These are phyloP conservation scores for Mycetomoellerius zeteki DNA, from an alignment of 1,140 invertebrate species.

Conservation along the genomic window DNA sequence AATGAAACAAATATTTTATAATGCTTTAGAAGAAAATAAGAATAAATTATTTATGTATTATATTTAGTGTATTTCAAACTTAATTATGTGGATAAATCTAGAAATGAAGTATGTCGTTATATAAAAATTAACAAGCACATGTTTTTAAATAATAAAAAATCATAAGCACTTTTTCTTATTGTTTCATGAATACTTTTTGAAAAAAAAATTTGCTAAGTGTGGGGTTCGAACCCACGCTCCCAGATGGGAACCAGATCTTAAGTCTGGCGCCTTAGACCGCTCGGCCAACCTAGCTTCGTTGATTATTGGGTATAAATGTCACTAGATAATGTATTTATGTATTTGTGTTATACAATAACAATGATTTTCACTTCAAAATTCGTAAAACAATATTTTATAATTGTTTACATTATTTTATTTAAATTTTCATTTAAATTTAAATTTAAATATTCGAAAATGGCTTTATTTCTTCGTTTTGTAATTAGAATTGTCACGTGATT, in stretches of 20 bases:
- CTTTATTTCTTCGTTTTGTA: neutral
- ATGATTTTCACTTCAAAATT: neutral
- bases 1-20: conserved; percentile 4
- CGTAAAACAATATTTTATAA: neutral
- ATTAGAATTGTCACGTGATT: neutral
- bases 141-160: neutral
- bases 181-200: neutral
- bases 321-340: neutral
- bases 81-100: neutral
- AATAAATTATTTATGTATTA: neutral
- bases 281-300: conserved; percentile 86
- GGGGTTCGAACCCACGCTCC: conserved; percentile 89
- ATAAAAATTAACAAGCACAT: neutral
- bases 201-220: conserved; percentile 86
- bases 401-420: neutral
- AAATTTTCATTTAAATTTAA: neutral
- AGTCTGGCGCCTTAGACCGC: conserved; percentile 88
- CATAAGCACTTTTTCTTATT: neutral
- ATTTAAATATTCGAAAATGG: neutral
- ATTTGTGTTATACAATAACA: neutral
- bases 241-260: conserved; percentile 88
- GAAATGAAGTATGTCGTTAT: neutral
- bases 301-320: neutral
- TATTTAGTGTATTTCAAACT: neutral
- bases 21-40: neutral